Evolutionary conservation across 35 echinoderm and acorn worm species (phyloP).

Genomic region (Heliocidaris erythrogramma): DNA sequence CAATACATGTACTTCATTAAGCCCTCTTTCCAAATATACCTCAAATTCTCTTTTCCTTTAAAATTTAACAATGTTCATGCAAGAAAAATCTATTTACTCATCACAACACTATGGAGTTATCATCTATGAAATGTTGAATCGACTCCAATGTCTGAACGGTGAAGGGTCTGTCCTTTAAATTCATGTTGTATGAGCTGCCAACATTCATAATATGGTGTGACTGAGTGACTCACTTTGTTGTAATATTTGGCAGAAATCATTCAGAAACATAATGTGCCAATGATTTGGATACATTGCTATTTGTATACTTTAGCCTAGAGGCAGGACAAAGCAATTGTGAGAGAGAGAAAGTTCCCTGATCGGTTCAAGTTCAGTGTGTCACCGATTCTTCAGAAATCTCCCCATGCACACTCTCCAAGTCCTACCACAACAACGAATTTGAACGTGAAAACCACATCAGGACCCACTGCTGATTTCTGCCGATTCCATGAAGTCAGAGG

Average conservation of each 20-base stretch:
- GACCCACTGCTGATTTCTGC: background rate
- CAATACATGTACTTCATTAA: too few relatives aligned
- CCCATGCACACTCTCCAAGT: background rate
- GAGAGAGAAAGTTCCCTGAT: background rate
- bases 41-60: too few relatives aligned
- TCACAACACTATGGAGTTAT: too few relatives aligned
- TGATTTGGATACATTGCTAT: background rate
- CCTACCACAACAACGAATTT: background rate
- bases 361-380: background rate
- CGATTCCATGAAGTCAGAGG: background rate
- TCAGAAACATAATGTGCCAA: background rate
- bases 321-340: background rate
- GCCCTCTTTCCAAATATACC: too few relatives aligned
- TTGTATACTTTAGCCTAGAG: background rate
- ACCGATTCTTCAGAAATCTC: background rate
- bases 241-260: background rate
- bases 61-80: too few relatives aligned
- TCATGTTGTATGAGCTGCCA: background rate
- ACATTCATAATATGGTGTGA: background rate
- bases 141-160: too few relatives aligned
- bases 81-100: too few relatives aligned
- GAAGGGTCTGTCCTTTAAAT: too few relatives aligned
- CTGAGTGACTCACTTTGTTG: background rate
- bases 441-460: background rate
- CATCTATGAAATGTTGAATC: too few relatives aligned